A percentile compares a stretch with the other conserved stretches of the same genome.
Evolutionary conservation across 2,113 vertebrate species (phyloP).

Genomic region (Lepus europaeus): DNA sequence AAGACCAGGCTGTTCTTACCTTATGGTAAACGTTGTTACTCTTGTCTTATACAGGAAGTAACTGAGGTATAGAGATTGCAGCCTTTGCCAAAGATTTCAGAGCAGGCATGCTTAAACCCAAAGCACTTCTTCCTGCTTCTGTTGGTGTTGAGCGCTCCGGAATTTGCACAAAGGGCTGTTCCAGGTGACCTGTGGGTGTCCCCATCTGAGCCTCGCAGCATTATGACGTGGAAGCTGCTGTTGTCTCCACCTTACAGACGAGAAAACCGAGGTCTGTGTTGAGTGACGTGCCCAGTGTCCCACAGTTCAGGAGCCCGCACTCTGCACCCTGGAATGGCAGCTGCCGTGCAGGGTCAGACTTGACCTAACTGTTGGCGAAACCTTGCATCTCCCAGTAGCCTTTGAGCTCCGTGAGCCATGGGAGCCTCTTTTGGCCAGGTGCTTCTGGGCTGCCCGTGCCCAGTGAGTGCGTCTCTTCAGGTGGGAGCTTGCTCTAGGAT

Average conservation of each 20-base stretch:
- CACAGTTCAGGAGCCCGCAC: background rate
- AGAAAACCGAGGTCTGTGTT: background rate
- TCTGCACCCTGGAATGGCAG: background rate
- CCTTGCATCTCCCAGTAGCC: background rate
- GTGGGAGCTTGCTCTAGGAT: background rate
- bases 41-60: background rate
- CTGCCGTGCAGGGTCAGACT: background rate
- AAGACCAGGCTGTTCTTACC: background rate
- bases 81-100: slow-evolving; percentile 2
- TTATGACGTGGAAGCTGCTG: background rate
- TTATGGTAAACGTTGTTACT: background rate
- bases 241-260: background rate
- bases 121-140: slow-evolving; percentile 15
- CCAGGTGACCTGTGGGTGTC: background rate
- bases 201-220: background rate
- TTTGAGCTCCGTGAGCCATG: background rate
- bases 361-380: background rate
- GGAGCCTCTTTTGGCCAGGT: background rate
- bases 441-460: background rate
- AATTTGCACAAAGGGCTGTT: slow-evolving; percentile 1
- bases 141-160: background rate
- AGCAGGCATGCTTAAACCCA: background rate
- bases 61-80: slow-evolving; percentile 1
- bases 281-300: background rate
- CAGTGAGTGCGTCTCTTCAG: background rate